Percentiles rank a stretch among this genome's conserved stretches.
Conservation (phyloP, 1,140 invertebrate species). For the Cyphomyrmex costatus region DNA sequence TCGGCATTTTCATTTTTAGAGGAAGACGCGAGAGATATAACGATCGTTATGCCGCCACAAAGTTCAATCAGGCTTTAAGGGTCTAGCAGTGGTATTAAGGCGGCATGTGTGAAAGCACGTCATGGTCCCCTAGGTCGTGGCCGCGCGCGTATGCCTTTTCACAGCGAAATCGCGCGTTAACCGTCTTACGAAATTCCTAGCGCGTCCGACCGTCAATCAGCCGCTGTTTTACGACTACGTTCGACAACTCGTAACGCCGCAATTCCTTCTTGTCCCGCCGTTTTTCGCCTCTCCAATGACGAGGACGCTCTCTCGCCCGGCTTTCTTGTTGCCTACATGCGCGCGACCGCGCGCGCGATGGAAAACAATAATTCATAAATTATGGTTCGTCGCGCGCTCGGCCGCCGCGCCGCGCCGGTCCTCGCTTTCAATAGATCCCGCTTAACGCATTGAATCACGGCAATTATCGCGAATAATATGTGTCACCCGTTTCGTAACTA, state of each 20-base stretch:
- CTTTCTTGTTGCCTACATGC: background rate
- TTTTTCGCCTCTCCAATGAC: conserved; percentile 38
- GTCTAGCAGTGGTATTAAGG: conserved; percentile 51
- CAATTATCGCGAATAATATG: conserved; percentile 30
- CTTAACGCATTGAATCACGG: conserved; percentile 37
- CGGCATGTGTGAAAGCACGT: conserved; percentile 55
- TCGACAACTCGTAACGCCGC: conserved; percentile 63
- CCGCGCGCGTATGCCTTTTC: conserved; percentile 49
- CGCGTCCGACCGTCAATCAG: conserved; percentile 67
- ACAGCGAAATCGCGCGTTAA: conserved; percentile 56
- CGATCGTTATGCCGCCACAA: conserved; percentile 43
- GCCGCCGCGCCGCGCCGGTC: background rate
- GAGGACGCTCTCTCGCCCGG: conserved; percentile 18
- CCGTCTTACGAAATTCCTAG: conserved; percentile 69
- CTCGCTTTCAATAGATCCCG: conserved; percentile 34
- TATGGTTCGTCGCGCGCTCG: background rate
- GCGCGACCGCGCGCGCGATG: background rate
- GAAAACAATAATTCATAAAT: conserved; percentile 67
- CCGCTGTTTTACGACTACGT: conserved; percentile 65
- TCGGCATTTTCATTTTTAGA: conserved; percentile 18
- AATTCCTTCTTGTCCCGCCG: conserved; percentile 43
- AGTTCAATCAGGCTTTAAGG: conserved; percentile 63
- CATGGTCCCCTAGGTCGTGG: conserved; percentile 50
- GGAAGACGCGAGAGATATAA: conserved; percentile 25
- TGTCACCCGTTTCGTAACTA: conserved; percentile 13